Evolutionary conservation across 2,888 invertebrate genomes (phyloP).

Genomic region (Drosophila birchii): DNA sequence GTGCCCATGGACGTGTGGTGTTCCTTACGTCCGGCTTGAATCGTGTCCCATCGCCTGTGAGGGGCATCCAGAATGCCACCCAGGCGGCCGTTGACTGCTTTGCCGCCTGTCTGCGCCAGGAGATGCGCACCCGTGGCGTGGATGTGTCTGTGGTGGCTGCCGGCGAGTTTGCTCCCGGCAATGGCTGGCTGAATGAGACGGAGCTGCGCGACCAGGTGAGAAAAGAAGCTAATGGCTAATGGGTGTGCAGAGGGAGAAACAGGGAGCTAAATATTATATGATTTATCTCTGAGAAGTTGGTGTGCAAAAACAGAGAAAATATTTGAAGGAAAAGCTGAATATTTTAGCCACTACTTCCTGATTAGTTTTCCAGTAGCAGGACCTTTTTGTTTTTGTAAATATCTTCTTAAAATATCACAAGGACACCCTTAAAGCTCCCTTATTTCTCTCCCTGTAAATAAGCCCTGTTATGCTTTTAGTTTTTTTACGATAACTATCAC

Average conservation of each 20-base stretch:
- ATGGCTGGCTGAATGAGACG: constrained; percentile 90
- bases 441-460: constrained; percentile 8
- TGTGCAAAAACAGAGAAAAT: neutral
- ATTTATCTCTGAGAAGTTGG: neutral
- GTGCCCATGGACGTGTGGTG: constrained; percentile 92
- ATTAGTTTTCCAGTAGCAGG: neutral
- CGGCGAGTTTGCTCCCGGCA: constrained; percentile 93
- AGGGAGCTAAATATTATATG: neutral
- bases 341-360: neutral
- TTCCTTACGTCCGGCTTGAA: constrained; percentile 91
- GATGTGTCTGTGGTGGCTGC: constrained; percentile 94
- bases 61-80: constrained; percentile 92
- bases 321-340: neutral
- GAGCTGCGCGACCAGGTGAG: constrained; percentile 87
- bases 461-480: constrained; percentile 36
- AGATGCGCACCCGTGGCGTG: constrained; percentile 91
- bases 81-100: constrained; percentile 92
- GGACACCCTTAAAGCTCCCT: neutral
- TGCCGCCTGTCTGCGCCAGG: constrained; percentile 91
- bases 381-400: neutral
- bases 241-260: constrained; percentile 16
- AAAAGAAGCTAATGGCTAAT: constrained; percentile 28
- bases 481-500: constrained; percentile 58
- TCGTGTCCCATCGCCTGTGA: constrained; percentile 91
- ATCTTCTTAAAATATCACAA: neutral